These are phyloP conservation scores for Conus betulinus DNA, from an alignment of 1,140 invertebrate genomes.

Conservation along the genomic window DNA sequence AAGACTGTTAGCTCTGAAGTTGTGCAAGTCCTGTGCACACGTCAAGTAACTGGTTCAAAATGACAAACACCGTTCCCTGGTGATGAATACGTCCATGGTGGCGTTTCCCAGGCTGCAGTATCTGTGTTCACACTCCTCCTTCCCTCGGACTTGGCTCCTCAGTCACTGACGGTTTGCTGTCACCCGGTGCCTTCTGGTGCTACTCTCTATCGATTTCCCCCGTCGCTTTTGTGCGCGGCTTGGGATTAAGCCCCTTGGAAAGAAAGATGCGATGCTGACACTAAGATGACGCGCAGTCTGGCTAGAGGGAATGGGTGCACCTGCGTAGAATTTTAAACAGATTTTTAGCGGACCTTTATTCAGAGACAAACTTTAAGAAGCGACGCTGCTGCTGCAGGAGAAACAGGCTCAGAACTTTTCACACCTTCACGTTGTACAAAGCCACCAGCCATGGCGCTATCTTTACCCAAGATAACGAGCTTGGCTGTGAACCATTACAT, in stretches of 20 bases:
- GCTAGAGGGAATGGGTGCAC: background rate
- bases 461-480: background rate
- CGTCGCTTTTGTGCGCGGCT: background rate
- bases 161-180: background rate
- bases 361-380: no score
- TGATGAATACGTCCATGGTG: background rate
- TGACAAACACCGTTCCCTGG: background rate
- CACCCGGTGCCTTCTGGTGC: background rate
- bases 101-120: background rate
- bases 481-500: background rate
- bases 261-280: background rate
- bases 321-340: no score
- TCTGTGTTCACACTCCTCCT: background rate
- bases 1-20: no score
- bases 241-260: background rate
- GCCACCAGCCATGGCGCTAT: background rate
- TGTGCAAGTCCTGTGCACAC: no score
- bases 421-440: no score
- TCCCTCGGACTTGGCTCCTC: background rate
- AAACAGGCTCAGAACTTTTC: no score
- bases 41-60: no score
- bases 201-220: background rate
- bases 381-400: no score
- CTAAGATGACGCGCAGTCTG: slow-evolving; percentile 2
- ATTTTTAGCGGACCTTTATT: no score